A percentile compares a stretch with the other conserved stretches of the same genome.
Evolutionary conservation across 2,797 vertebrate species (phyloP).

Genomic region (Chelmon rostratus): DNA sequence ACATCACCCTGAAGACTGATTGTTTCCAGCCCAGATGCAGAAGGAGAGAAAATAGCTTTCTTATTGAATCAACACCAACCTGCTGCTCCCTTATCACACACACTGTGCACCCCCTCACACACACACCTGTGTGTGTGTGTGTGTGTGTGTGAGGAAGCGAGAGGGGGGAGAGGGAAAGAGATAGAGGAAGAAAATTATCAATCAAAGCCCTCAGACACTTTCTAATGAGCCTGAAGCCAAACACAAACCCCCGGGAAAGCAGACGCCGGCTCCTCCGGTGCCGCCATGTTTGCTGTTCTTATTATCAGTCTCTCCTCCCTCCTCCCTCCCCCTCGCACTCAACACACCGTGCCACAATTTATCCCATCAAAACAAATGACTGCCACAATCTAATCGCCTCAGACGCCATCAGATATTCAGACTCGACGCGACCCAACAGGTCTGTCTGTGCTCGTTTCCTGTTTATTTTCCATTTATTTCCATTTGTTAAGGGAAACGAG

Average conservation of each 20-base stretch:
- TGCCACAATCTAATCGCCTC: not conserved
- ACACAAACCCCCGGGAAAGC: not conserved
- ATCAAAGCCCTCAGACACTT: constrained; percentile 51
- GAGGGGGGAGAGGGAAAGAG: not conserved
- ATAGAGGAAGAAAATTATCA: constrained; percentile 51
- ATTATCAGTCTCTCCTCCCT: not conserved
- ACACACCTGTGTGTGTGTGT: constrained; percentile 3
- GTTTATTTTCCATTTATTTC: too few species aligned
- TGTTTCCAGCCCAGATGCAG: constrained; percentile 80
- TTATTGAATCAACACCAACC: constrained; percentile 79
- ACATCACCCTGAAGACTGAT: constrained; percentile 81
- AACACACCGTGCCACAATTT: not conserved
- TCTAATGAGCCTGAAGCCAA: constrained; percentile 44
- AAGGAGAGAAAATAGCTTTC: constrained; percentile 81
- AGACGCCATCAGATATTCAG: not conserved
- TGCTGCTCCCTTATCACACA: constrained; percentile 67
- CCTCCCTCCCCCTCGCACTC: constrained; percentile 8
- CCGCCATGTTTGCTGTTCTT: constrained; percentile 8
- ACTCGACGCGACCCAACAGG: too few species aligned
- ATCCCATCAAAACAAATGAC: not conserved
- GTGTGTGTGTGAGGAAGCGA: not conserved
- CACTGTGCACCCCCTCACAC: constrained; percentile 26
- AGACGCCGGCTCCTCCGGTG: not conserved
- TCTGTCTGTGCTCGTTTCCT: too few species aligned
- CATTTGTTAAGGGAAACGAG: too few species aligned